Evolutionary conservation across 2,113 vertebrate genomes (phyloP), one percentile per base, ranked within the genome.

Genomic region (Neoarius graeffei): DNA sequence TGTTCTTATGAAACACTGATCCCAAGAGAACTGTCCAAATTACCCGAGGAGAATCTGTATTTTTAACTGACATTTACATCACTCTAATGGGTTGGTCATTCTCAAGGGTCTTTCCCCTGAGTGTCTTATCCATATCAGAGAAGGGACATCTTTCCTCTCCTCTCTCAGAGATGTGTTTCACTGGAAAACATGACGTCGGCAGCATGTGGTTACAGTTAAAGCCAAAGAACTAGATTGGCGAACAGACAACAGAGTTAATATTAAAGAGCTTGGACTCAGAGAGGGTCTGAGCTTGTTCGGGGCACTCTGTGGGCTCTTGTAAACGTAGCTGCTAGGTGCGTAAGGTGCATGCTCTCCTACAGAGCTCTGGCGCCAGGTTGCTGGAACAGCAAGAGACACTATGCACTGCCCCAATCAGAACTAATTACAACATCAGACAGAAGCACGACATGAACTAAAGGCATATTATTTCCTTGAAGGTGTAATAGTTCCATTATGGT

Each of bases 151-250:
- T 59, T 20, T 81, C 69, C 54, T 57, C 57, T 84, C n/a, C 64
- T 59, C 54, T 81, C 79, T 79, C 79, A 30, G 50, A 88, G 60
- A 87, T 73, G 80, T 87, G 79, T 83, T 85, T 88, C 52, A 80
- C 60, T 90, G 91, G 91, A 91, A 90, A 91, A 87, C 59, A 89
- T 91, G 85, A 90, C 67, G 77, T 86, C 27, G 81, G 57, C 67
- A 73, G 64, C 87, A 89, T 89, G 85, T 90, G 91, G 89, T 86
- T 92, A 85, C 76, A 60, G 88, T 89, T 91, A 89, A 57, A 54
- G 66, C 73, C 52, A 89, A 88, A 67, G 23, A 86, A 82, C 35
- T 85, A 79, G 52, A 82, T 88, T 86, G 54, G 57, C 87, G 83
- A 88, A 86, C 5, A 7, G 42, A 90, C 71, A 25, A 56, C 48